Percentiles rank a stretch among this genome's conserved stretches.
phyloP scores from a whole-genome alignment of 2,113 vertebrate genomes.

The Eleginops maclovinus region DNA sequence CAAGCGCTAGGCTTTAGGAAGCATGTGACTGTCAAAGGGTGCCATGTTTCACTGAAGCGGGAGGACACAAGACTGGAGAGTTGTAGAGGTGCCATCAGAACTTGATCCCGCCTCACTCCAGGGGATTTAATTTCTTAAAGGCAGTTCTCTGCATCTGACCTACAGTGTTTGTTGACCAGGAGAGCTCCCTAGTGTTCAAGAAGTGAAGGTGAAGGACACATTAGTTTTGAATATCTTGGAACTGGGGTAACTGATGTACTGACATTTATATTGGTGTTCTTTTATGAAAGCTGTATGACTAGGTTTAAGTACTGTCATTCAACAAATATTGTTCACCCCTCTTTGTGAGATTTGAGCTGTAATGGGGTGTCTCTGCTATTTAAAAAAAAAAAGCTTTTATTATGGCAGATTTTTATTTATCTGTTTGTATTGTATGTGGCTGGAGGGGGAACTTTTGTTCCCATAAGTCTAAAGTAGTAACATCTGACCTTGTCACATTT shows the following conservation, averaged over 20 bases:
- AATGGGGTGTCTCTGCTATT: neutral
- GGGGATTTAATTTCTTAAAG: slow-evolving; percentile 44
- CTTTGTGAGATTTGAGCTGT: neutral
- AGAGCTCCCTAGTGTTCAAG: slow-evolving; percentile 63
- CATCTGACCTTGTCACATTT: slow-evolving; percentile 16
- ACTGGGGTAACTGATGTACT: slow-evolving; percentile 7
- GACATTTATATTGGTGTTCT: slow-evolving; percentile 3
- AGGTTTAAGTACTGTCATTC: neutral
- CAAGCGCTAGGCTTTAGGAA: slow-evolving; percentile 84
- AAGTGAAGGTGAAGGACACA: slow-evolving; percentile 32
- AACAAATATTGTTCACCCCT: neutral
- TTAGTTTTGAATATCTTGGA: slow-evolving; percentile 15
- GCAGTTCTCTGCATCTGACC: slow-evolving; percentile 30
- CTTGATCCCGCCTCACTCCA: slow-evolving; percentile 30
- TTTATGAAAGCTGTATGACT: slow-evolving; percentile 1
- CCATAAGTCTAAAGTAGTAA: slow-evolving; percentile 6
- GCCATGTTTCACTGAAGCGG: slow-evolving; percentile 38
- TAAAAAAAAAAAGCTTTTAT: slow-evolving; percentile 2
- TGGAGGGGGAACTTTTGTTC: neutral
- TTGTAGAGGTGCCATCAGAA: slow-evolving; percentile 21
- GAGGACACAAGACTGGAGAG: slow-evolving; percentile 9
- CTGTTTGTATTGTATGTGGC: neutral
- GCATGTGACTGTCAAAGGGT: slow-evolving; percentile 32
- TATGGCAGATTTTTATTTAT: neutral
- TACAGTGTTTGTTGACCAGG: slow-evolving; percentile 23